phyloP scores from a whole-genome alignment of 2,888 invertebrate genomes.

The Troilus luridus region DNA sequence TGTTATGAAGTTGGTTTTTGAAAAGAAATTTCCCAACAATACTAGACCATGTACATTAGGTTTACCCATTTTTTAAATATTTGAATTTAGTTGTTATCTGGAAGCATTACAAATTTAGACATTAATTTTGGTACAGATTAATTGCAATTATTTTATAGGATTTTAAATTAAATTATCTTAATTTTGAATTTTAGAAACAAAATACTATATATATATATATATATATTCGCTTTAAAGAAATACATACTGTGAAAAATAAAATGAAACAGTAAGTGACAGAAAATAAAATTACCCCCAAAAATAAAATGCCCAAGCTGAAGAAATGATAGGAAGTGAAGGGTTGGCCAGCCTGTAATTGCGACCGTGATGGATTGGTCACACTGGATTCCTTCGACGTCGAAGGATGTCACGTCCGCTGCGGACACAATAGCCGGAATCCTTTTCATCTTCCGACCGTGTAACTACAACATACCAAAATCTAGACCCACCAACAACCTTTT shows the following conservation, averaged over 20 bases:
- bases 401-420: conserved; percentile 44
- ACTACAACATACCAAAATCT: conserved; percentile 47
- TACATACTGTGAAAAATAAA: not conserved
- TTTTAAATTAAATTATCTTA: too few relatives aligned
- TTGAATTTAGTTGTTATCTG: too few relatives aligned
- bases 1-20: not conserved
- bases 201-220: too few relatives aligned
- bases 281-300: conserved; percentile 29
- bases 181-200: too few relatives aligned
- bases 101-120: too few relatives aligned
- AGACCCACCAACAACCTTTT: conserved; percentile 1
- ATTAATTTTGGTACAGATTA: too few relatives aligned
- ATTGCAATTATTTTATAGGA: too few relatives aligned
- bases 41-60: not conserved
- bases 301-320: conserved; percentile 36
- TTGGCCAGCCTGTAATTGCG: conserved; percentile 46
- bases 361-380: conserved; percentile 45
- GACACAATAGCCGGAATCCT: conserved; percentile 36
- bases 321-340: conserved; percentile 49
- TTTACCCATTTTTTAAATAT: too few relatives aligned
- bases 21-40: not conserved
- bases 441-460: conserved; percentile 48
- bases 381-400: conserved; percentile 38
- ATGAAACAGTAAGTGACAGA: too few relatives aligned
- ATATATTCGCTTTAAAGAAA: too few relatives aligned